Percentiles rank a stretch among this genome's conserved stretches.
Evolutionary conservation across 2,797 vertebrate genomes (phyloP).

Genomic region (Molothrus aeneus): DNA sequence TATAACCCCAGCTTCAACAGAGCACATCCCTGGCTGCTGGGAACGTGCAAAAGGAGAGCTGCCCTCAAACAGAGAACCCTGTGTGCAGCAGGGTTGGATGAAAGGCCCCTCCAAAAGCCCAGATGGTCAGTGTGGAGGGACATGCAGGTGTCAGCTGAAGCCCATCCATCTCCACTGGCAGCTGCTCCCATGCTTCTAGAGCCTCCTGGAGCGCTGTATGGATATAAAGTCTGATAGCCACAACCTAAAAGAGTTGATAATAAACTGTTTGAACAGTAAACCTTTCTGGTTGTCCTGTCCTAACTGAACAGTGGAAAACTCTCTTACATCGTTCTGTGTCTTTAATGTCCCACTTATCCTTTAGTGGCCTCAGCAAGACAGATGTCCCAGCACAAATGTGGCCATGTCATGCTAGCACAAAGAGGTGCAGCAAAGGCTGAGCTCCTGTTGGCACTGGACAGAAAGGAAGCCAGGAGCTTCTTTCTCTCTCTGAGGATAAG

Average conservation of each 20-base stretch:
- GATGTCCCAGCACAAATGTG: fast-evolving
- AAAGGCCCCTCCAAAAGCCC: background rate
- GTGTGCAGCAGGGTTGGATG: background rate
- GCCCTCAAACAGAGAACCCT: background rate
- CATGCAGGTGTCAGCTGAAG: background rate
- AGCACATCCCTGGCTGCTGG: background rate
- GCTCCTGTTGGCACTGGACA: background rate
- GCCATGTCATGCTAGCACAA: background rate
- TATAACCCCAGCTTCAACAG: background rate
- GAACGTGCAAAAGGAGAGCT: background rate
- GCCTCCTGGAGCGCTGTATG: background rate
- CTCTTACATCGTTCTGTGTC: background rate
- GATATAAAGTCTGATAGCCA: background rate
- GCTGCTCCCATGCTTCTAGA: background rate
- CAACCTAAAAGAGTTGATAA: background rate
- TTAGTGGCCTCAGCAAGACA: background rate
- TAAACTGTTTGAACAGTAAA: background rate
- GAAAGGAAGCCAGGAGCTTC: background rate
- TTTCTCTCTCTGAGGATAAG: background rate
- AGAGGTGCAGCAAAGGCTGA: background rate
- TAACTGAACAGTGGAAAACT: background rate
- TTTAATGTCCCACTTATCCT: background rate
- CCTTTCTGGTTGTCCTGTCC: background rate
- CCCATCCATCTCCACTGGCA: background rate
- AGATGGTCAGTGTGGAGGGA: background rate